A percentile compares a stretch with the other conserved stretches of the same genome.
These are phyloP conservation scores for Ibycter americanus DNA, from an alignment of 2,797 vertebrate species.

Conservation along the genomic window DNA sequence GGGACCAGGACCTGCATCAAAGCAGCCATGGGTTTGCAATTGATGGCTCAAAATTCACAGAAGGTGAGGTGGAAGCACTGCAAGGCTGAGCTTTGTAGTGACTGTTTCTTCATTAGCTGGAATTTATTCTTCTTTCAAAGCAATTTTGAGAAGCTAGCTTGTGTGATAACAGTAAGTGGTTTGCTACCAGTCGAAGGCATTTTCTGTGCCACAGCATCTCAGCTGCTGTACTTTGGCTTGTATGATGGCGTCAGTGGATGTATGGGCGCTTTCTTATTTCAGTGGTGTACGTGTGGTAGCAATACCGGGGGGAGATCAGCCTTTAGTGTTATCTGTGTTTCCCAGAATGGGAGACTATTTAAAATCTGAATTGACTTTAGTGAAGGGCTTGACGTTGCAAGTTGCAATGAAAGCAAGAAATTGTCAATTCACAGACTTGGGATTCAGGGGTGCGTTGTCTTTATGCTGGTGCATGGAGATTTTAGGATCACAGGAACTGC, in stretches of 20 bases:
- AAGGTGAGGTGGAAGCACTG: constrained; percentile 52
- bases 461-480: not conserved
- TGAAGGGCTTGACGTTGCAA: not conserved
- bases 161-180: not conserved
- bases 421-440: not conserved
- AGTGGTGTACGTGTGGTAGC: not conserved
- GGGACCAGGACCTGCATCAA: constrained; percentile 71
- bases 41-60: constrained; percentile 36
- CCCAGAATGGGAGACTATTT: not conserved
- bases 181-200: not conserved
- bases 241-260: accelerated
- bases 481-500: not conserved
- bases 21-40: constrained; percentile 68
- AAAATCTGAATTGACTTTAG: not conserved
- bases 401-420: not conserved
- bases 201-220: not conserved
- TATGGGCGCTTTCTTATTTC: not conserved
- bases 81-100: not conserved
- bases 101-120: not conserved
- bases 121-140: not conserved
- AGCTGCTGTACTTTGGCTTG: not conserved
- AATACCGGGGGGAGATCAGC: not conserved
- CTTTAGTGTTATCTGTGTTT: not conserved
- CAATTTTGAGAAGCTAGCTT: not conserved
- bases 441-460: not conserved